phyloP scores from a whole-genome alignment of 2,888 invertebrate species.

The Brachynemurus nebulosus region DNA sequence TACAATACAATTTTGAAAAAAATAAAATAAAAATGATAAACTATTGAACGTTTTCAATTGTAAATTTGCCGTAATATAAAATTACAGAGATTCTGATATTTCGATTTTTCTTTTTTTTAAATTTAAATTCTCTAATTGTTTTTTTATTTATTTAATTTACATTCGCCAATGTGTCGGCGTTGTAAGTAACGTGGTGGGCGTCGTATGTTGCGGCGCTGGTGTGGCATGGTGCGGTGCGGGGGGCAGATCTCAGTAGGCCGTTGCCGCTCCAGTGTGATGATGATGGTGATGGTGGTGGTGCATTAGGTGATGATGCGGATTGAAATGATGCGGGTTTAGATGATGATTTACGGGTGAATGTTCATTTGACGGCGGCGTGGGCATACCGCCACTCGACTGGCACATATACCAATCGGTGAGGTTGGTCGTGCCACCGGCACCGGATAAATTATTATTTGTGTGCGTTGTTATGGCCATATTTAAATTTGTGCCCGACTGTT shows the following conservation, averaged over 20 bases:
- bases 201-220: slow-evolving; percentile 5
- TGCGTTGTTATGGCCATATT: too few species aligned
- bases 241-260: slow-evolving; percentile 49
- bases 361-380: slow-evolving; percentile 48
- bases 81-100: neutral
- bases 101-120: neutral
- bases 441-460: slow-evolving; percentile 12
- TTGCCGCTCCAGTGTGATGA: slow-evolving; percentile 46
- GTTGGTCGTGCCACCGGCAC: slow-evolving; percentile 38
- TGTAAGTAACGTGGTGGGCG: slow-evolving; percentile 3
- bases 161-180: slow-evolving; percentile 9
- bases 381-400: slow-evolving; percentile 49
- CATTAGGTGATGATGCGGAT: slow-evolving; percentile 37
- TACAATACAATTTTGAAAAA: too few species aligned
- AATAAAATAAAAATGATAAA: too few species aligned
- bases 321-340: slow-evolving; percentile 36
- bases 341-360: slow-evolving; percentile 44
- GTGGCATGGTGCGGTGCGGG: slow-evolving; percentile 9
- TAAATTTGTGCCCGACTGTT: neutral
- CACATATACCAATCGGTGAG: slow-evolving; percentile 71
- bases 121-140: neutral
- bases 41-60: too few species aligned
- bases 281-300: slow-evolving; percentile 40
- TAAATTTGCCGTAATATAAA: neutral
- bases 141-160: slow-evolving; percentile 4